Base-by-base conservation (phyloP, 1,140 invertebrate genomes). In the Tetragonula clypearis region DNA sequence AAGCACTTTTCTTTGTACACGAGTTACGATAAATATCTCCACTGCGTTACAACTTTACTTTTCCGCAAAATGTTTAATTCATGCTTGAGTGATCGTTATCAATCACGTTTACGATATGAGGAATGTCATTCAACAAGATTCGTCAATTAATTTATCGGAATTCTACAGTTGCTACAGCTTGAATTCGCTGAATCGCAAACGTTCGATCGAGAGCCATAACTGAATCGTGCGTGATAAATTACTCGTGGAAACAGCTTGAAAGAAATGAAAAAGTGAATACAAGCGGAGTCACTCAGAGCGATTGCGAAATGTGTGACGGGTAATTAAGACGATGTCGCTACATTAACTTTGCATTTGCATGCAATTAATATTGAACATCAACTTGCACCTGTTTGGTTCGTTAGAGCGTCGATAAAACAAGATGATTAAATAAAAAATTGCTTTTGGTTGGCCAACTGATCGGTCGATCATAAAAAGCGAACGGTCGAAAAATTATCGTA, bases 191-290 rank as follows among this genome's bases (percentile, higher is more conserved):
- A 53, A 77, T 78, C 17, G n/a, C 2, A 26, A 49, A 19, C 68
- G 14, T 78, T 78, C 35, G 17, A 65, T 53, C 30, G 69, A n/a
- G 15, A 71, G 60, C 23, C 55, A 17, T 60, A 73, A 62, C 55
- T 30, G 55, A 60, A 65, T 74, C 56, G 53, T 55, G 53, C 35
- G 58, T 56, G 74, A 82, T 65, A 55, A 87, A 78, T 56, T 79
- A 15, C 65, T 76, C 17, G 58, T 41, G 30, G 41, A 73, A 79
- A 87, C 49, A 21, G 21, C 5, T 71, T 21, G 41, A 56, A 75
- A 35, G 26, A 76, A 75, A 84, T 53, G 79, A 17, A 56, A 62
- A 82, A 19, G 53, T 8, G n/a, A 23, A 69, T 23, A 71, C 17
- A 26, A 14, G 9, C 19, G 9, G 30, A 15, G 0, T 49, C 53